Conservation (phyloP, 64 coral and sea anemone genomes). For the Montipora cactus region DNA sequence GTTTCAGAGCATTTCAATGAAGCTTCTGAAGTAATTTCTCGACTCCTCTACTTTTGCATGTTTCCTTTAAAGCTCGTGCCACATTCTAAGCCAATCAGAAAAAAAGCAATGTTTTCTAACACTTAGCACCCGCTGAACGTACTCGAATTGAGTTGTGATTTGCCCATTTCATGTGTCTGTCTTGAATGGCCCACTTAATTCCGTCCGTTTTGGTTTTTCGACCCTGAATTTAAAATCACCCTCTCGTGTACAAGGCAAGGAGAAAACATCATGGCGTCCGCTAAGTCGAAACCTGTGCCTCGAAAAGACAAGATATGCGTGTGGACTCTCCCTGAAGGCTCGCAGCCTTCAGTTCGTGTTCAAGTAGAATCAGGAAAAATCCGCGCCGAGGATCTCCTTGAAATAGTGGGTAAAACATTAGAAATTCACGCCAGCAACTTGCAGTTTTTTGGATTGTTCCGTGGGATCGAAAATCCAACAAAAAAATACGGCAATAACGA, state of each 20-base stretch:
- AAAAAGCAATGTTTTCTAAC: too few relatives aligned
- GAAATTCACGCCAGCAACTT: slow-evolving; percentile 73
- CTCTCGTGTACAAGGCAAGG: neutral
- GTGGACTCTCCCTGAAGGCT: slow-evolving; percentile 91
- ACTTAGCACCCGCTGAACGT: too few relatives aligned
- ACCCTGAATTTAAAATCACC: neutral
- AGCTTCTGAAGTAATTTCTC: neutral
- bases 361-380: slow-evolving; percentile 76
- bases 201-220: too few relatives aligned
- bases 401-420: slow-evolving; percentile 59
- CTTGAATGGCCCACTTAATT: too few relatives aligned
- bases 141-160: too few relatives aligned
- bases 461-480: slow-evolving; percentile 82
- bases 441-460: slow-evolving; percentile 79
- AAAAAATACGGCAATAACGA: slow-evolving; percentile 87
- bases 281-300: slow-evolving; percentile 85
- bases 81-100: too few relatives aligned
- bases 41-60: too few relatives aligned
- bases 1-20: too few relatives aligned
- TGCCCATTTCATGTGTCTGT: too few relatives aligned
- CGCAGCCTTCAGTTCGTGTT: slow-evolving; percentile 81
- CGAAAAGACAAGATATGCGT: slow-evolving; percentile 81
- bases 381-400: slow-evolving; percentile 63
- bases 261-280: neutral
- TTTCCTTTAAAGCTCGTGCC: too few relatives aligned